A percentile compares a stretch with the other conserved stretches of the same genome.
Conservation (phyloP, 2,888 invertebrate genomes). For the Eupithecia exiguata region DNA sequence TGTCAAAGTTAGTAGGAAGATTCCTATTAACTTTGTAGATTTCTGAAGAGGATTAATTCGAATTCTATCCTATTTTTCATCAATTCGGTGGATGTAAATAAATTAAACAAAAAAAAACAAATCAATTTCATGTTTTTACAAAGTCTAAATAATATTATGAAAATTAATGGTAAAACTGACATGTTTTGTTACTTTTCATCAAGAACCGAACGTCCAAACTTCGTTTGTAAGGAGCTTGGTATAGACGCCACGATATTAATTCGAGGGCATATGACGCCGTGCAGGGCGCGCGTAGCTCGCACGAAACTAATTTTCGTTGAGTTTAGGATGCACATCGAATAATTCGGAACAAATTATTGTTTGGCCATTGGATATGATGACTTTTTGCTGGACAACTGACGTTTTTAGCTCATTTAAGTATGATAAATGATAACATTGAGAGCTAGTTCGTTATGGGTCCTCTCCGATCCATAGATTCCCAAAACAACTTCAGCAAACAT, state of each 20-base stretch:
- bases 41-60: too few relatives aligned
- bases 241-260: not conserved
- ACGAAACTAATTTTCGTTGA: constrained; percentile 72
- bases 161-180: not conserved
- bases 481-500: not conserved
- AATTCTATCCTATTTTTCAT: too few relatives aligned
- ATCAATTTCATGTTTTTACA: too few relatives aligned
- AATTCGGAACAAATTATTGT: constrained; percentile 75
- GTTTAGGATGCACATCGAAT: constrained; percentile 64
- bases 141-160: not conserved
- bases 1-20: too few relatives aligned
- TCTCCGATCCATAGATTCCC: not conserved
- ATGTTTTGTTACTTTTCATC: not conserved
- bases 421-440: not conserved
- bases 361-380: constrained; percentile 49
- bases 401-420: not conserved
- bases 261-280: constrained; percentile 68
- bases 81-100: not conserved
- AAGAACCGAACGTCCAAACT: not conserved
- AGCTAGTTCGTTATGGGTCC: not conserved
- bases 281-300: constrained; percentile 63
- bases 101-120: too few relatives aligned
- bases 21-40: too few relatives aligned
- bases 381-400: constrained; percentile 20
- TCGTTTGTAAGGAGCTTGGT: constrained; percentile 7